Evolutionary conservation across 2,888 invertebrate species (phyloP).

Genomic region (Drosophila mettleri): DNA sequence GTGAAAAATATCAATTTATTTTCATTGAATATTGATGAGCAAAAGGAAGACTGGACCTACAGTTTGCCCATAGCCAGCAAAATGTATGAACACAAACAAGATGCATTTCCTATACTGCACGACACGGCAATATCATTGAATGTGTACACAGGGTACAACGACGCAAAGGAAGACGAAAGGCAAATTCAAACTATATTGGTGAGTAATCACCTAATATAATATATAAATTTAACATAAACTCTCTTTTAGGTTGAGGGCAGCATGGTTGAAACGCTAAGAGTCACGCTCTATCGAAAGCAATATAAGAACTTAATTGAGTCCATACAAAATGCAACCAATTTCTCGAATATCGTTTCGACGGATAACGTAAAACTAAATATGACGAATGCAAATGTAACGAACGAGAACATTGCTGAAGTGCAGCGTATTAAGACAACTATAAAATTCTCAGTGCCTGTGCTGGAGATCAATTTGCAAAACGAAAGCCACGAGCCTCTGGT

Average conservation of each 20-base stretch:
- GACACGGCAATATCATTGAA: constrained; percentile 92
- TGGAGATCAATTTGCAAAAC: constrained; percentile 91
- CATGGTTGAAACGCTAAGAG: constrained; percentile 93
- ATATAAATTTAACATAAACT: neutral
- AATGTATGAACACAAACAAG: constrained; percentile 90
- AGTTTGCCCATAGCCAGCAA: constrained; percentile 87
- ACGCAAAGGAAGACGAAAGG: constrained; percentile 36
- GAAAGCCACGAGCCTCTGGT: constrained; percentile 92
- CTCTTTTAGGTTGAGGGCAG: constrained; percentile 88
- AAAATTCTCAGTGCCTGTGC: constrained; percentile 90
- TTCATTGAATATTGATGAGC: constrained; percentile 88
- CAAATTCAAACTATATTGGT: constrained; percentile 53
- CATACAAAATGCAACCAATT: constrained; percentile 82
- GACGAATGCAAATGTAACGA: constrained; percentile 27
- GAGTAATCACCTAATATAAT: constrained; percentile 16
- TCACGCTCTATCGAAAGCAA: constrained; percentile 93
- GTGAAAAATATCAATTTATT: constrained; percentile 95
- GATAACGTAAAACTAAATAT: constrained; percentile 37
- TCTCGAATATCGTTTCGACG: constrained; percentile 46
- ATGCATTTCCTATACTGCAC: constrained; percentile 94
- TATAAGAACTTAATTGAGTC: constrained; percentile 96
- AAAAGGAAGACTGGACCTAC: constrained; percentile 83
- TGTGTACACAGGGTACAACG: constrained; percentile 56
- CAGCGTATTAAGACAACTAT: constrained; percentile 84
- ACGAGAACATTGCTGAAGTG: constrained; percentile 24